These are phyloP conservation scores for Melieria crassipennis DNA, from an alignment of 2,888 invertebrate species.

Conservation along the genomic window DNA sequence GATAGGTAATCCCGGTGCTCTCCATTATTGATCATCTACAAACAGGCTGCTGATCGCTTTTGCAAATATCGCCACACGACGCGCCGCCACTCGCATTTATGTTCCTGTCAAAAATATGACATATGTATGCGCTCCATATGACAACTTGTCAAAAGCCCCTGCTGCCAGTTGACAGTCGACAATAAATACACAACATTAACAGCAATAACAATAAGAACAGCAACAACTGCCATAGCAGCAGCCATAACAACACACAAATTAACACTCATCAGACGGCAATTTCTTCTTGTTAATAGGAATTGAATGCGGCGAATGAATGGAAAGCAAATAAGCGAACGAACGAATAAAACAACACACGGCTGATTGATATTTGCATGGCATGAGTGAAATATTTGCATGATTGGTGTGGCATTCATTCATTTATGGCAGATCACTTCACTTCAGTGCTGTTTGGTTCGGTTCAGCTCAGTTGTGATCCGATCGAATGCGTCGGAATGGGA, in stretches of 20 bases:
- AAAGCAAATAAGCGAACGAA: constrained; percentile 7
- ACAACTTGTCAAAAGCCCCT: constrained; percentile 30
- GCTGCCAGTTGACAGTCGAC: not conserved
- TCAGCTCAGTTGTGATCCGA: not conserved
- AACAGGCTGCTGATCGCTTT: constrained; percentile 24
- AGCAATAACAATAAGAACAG: not conserved
- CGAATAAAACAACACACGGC: constrained; percentile 5
- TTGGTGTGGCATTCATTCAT: constrained; percentile 23
- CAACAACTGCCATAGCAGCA: too few species aligned
- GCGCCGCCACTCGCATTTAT: constrained; percentile 27
- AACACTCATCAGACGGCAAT: constrained; percentile 12
- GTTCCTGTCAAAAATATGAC: constrained; percentile 39
- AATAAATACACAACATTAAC: not conserved
- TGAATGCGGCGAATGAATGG: constrained; percentile 13
- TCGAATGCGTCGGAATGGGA: not conserved
- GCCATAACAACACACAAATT: constrained; percentile 19
- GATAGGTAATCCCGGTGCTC: too few species aligned
- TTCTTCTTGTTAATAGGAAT: constrained; percentile 11
- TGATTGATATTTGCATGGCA: constrained; percentile 36
- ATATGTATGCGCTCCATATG: constrained; percentile 25
- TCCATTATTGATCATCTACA: constrained; percentile 23
- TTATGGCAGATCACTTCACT: constrained; percentile 4
- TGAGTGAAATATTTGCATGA: constrained; percentile 30
- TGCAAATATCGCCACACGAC: constrained; percentile 17
- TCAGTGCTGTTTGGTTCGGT: not conserved